Conservation (phyloP, 2,113 vertebrate genomes). For the Egretta garzetta region DNA sequence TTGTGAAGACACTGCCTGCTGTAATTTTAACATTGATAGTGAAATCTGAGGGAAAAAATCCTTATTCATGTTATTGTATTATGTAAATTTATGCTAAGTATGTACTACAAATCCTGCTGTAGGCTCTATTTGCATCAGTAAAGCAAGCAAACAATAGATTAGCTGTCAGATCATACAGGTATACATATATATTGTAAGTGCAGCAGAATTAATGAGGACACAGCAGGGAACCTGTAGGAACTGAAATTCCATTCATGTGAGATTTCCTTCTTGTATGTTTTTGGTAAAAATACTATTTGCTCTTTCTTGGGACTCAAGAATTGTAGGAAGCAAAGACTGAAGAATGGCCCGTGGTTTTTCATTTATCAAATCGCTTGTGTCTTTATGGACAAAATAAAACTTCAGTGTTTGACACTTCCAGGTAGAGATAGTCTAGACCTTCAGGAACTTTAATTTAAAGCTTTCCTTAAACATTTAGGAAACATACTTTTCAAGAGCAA, state of each 20-base stretch:
- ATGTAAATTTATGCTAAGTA: not conserved
- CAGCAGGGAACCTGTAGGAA: not conserved
- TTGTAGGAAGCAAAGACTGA: not conserved
- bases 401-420: not conserved
- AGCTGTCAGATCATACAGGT: not conserved
- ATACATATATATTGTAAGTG: not conserved
- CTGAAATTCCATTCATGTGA: not conserved
- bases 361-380: not conserved
- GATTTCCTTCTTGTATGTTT: not conserved
- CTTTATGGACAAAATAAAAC: not conserved
- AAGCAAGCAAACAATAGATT: not conserved
- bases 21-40: not conserved
- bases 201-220: not conserved
- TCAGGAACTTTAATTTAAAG: not conserved
- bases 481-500: not conserved
- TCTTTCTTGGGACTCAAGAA: not conserved
- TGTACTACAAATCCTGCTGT: not conserved
- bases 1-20: not conserved
- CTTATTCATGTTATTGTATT: not conserved
- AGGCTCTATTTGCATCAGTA: not conserved
- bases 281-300: not conserved
- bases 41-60: not conserved
- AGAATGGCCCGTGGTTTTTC: not conserved
- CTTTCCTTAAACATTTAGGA: not conserved
- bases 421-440: not conserved